Evolutionary conservation across 2,113 vertebrate genomes (phyloP).

Genomic region (Copsychus sechellarum): DNA sequence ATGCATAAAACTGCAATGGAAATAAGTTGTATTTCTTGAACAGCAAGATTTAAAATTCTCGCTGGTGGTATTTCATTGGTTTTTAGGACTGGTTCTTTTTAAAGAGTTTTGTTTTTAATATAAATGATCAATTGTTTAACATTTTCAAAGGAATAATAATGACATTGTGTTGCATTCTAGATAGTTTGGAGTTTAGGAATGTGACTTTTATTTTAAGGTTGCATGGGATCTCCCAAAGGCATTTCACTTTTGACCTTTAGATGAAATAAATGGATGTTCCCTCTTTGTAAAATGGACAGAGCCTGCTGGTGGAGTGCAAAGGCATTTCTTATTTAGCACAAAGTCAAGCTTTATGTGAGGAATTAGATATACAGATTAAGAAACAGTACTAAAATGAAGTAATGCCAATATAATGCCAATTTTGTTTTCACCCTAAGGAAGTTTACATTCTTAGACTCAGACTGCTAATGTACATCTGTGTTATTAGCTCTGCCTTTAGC

Average conservation of each 20-base stretch:
- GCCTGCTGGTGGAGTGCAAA: constrained; percentile 28
- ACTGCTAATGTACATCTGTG: not conserved
- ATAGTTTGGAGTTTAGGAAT: constrained; percentile 72
- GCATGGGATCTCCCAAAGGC: constrained; percentile 67
- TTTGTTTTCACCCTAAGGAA: constrained; percentile 17
- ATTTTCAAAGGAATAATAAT: constrained; percentile 71
- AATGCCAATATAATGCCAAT: constrained; percentile 36
- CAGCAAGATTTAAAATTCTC: constrained; percentile 23
- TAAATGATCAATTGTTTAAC: constrained; percentile 71
- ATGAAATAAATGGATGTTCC: constrained; percentile 40
- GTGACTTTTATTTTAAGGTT: constrained; percentile 79
- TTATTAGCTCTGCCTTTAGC: not conserved
- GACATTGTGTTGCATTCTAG: constrained; percentile 71
- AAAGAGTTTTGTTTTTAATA: constrained; percentile 55
- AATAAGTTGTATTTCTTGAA: constrained; percentile 22
- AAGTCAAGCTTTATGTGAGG: constrained; percentile 63
- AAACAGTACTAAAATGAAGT: constrained; percentile 27
- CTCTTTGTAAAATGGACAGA: constrained; percentile 7
- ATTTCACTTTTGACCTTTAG: constrained; percentile 78
- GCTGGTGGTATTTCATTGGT: not conserved
- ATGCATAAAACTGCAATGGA: not conserved
- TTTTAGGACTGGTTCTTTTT: constrained; percentile 33
- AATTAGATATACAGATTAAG: constrained; percentile 66
- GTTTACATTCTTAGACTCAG: constrained; percentile 28
- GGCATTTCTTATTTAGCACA: constrained; percentile 64